phyloP scores from a whole-genome alignment of 2,113 vertebrate species.

The Rhea pennata region DNA sequence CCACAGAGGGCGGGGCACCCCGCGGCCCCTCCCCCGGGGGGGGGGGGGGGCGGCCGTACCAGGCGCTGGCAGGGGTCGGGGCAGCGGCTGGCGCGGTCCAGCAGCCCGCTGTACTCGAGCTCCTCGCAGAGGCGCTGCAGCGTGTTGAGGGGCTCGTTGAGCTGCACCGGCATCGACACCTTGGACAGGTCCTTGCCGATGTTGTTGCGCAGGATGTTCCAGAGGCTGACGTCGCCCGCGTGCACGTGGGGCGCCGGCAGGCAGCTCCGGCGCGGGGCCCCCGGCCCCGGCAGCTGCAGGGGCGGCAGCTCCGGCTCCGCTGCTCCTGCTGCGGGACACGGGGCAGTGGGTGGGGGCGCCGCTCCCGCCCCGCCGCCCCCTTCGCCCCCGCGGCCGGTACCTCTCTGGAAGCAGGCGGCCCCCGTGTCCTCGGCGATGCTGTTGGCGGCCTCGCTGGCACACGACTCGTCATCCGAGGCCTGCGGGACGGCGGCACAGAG shows the following conservation, averaged over 20 bases:
- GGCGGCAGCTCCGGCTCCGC: not conserved
- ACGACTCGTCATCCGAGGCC: slow-evolving; percentile 86
- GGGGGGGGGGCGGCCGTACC: too few species aligned
- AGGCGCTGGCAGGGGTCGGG: slow-evolving; percentile 88
- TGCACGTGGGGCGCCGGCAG: slow-evolving; percentile 79
- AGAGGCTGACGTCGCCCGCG: slow-evolving; percentile 88
- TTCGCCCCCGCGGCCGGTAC: not conserved
- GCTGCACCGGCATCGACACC: slow-evolving; percentile 88
- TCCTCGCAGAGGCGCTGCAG: slow-evolving; percentile 91
- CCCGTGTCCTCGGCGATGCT: slow-evolving; percentile 78
- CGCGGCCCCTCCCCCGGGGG: not conserved
- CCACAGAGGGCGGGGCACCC: not conserved
- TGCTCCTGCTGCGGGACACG: not conserved
- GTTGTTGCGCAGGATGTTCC: slow-evolving; percentile 91
- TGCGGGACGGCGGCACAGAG: slow-evolving; percentile 35
- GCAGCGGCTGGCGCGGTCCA: slow-evolving; percentile 84
- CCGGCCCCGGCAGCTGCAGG: slow-evolving; percentile 41
- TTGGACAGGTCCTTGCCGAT: slow-evolving; percentile 93
- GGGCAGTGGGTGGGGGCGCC: not conserved
- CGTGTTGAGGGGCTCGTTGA: slow-evolving; percentile 88
- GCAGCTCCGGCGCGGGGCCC: slow-evolving; percentile 71
- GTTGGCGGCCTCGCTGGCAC: slow-evolving; percentile 86
- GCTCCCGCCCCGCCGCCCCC: not conserved
- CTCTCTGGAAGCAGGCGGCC: slow-evolving; percentile 13
- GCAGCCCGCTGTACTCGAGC: slow-evolving; percentile 87